Conservation (phyloP, 2,797 vertebrate species). For the Poeciliopsis paucimaculata region DNA sequence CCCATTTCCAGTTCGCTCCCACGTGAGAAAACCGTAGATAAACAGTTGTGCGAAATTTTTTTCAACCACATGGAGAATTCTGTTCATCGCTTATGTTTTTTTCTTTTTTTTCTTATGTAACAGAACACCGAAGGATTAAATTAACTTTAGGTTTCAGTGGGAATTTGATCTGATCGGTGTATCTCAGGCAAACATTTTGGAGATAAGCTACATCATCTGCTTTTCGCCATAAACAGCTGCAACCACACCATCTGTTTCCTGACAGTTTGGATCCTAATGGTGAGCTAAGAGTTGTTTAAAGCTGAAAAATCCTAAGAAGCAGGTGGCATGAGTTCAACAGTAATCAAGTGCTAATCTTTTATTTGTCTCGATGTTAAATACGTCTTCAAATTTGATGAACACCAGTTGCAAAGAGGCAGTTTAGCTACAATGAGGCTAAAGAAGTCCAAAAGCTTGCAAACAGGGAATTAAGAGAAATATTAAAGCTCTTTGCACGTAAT, state of each 20-base stretch:
- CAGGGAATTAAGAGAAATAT: neutral
- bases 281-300: slow-evolving; percentile 37
- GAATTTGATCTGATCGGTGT: slow-evolving; percentile 56
- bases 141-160: slow-evolving; percentile 48
- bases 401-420: slow-evolving; percentile 24
- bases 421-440: neutral
- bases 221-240: slow-evolving; percentile 37
- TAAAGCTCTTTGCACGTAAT: neutral
- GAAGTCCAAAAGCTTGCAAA: neutral
- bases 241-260: slow-evolving; percentile 26
- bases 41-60: slow-evolving; percentile 35
- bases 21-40: slow-evolving; percentile 16
- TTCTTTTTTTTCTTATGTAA: slow-evolving; percentile 16
- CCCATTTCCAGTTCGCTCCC: slow-evolving; percentile 11
- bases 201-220: slow-evolving; percentile 35
- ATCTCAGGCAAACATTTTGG: slow-evolving; percentile 47
- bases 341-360: slow-evolving; percentile 52
- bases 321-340: slow-evolving; percentile 35
- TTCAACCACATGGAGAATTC: slow-evolving; percentile 35
- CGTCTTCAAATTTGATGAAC: slow-evolving; percentile 15
- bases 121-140: slow-evolving; percentile 41
- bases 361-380: slow-evolving; percentile 31
- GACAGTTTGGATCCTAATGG: slow-evolving; percentile 44
- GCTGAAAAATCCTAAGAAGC: slow-evolving; percentile 47
- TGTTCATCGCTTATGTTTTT: slow-evolving; percentile 39